phyloP scores from a whole-genome alignment of 2,797 vertebrate genomes.

The Spinibarbus caldwelli region DNA sequence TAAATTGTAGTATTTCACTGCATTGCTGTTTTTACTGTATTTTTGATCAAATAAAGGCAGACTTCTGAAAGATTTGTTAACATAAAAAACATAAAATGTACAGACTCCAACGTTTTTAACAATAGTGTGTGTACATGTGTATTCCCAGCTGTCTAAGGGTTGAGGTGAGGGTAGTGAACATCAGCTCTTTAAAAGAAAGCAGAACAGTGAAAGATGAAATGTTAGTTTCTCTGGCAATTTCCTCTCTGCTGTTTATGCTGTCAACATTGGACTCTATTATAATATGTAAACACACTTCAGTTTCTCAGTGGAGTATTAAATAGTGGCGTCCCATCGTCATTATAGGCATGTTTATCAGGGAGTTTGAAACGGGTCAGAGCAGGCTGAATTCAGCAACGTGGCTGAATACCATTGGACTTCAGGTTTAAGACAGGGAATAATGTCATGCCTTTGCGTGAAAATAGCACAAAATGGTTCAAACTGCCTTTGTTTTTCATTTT shows the following conservation, averaged over 20 bases:
- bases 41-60: neutral
- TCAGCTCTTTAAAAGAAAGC: neutral
- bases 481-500: neutral
- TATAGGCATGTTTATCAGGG: neutral
- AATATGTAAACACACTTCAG: neutral
- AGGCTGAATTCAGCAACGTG: neutral
- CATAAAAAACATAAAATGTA: neutral
- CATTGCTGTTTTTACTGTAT: neutral
- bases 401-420: neutral
- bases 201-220: neutral
- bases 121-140: neutral
- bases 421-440: neutral
- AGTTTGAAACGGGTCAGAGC: neutral
- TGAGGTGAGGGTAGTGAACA: neutral
- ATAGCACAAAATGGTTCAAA: neutral
- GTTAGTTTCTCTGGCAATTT: neutral
- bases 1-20: neutral
- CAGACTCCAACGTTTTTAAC: neutral
- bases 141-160: neutral
- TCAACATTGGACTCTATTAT: conserved; percentile 2
- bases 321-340: neutral
- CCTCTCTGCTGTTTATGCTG: neutral
- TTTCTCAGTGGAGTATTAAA: neutral
- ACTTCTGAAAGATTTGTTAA: neutral
- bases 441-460: neutral